These are phyloP conservation scores for Melinaea menophilus DNA, from an alignment of 2,888 invertebrate genomes.

Conservation along the genomic window DNA sequence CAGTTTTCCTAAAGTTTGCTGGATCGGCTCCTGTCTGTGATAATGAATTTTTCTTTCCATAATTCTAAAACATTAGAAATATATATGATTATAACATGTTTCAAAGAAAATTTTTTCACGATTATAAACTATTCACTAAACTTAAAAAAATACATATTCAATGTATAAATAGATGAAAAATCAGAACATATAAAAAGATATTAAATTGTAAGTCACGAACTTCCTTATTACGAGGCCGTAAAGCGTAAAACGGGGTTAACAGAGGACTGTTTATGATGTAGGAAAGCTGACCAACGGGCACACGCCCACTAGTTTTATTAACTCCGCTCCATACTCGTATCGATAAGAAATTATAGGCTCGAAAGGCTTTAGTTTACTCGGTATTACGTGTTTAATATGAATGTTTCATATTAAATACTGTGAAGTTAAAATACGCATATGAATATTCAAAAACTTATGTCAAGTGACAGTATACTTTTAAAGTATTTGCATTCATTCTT, in stretches of 20 bases:
- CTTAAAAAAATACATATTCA: neutral
- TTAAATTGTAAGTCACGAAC: constrained; percentile 17
- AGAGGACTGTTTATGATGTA: constrained; percentile 39
- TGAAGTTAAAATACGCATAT: neutral
- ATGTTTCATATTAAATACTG: too few species aligned
- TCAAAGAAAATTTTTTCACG: too few species aligned
- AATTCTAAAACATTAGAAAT: too few species aligned
- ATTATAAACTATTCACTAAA: neutral
- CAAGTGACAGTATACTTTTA: neutral
- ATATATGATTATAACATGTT: too few species aligned
- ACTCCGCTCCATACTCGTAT: constrained; percentile 32
- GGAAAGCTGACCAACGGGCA: constrained; percentile 52
- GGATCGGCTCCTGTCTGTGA: too few species aligned
- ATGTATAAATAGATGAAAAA: neutral
- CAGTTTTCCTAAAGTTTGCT: too few species aligned
- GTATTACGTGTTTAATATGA: too few species aligned
- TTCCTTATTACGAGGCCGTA: constrained; percentile 45
- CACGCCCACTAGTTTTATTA: constrained; percentile 69
- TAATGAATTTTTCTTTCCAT: too few species aligned
- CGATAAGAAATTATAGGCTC: constrained; percentile 9
- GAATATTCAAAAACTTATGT: neutral
- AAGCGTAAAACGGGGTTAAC: constrained; percentile 39
- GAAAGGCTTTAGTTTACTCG: neutral
- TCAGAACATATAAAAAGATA: constrained; percentile 12
- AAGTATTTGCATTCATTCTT: neutral